Percentiles rank a stretch among this genome's conserved stretches.
phyloP scores from a whole-genome alignment of 92 coral and sea anemone species.

The Bergia puertoricense region DNA sequence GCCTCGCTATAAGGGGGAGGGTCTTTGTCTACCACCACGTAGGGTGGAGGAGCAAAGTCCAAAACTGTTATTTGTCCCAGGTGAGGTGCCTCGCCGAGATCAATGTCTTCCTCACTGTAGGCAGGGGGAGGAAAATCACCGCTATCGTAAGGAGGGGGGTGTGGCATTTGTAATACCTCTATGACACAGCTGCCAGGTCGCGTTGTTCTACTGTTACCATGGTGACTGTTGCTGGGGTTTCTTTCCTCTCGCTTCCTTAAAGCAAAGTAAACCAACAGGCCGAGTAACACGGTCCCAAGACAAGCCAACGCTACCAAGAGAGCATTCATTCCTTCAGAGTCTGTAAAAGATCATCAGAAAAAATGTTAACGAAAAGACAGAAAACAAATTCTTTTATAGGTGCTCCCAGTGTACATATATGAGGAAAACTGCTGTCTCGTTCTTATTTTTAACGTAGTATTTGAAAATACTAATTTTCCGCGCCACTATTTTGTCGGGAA shows the following conservation, averaged over 20 bases:
- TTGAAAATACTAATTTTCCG: no score
- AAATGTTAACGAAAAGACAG: neutral
- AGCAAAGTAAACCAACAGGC: slow-evolving; percentile 26
- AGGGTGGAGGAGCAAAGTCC: slow-evolving; percentile 42
- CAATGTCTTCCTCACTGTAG: slow-evolving; percentile 18
- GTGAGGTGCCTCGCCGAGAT: slow-evolving; percentile 18
- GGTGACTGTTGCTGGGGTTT: neutral
- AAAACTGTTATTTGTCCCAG: neutral
- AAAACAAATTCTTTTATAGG: neutral
- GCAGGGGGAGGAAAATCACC: slow-evolving; percentile 32
- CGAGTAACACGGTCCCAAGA: slow-evolving; percentile 26
- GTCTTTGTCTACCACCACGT: neutral
- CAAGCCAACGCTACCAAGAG: slow-evolving; percentile 17
- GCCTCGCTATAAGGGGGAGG: slow-evolving; percentile 31
- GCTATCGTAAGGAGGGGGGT: slow-evolving; percentile 32
- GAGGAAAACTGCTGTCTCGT: no score
- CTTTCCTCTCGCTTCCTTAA: slow-evolving; percentile 16
- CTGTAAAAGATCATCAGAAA: neutral
- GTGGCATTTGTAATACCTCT: slow-evolving; percentile 12
- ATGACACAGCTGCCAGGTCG: neutral
- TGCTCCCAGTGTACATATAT: no score
- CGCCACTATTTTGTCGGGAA: no score
- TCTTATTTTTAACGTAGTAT: no score
- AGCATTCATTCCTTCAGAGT: neutral
- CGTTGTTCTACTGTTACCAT: neutral